Conservation (phyloP, 2,113 vertebrate species). For the Semnopithecus entellus region DNA sequence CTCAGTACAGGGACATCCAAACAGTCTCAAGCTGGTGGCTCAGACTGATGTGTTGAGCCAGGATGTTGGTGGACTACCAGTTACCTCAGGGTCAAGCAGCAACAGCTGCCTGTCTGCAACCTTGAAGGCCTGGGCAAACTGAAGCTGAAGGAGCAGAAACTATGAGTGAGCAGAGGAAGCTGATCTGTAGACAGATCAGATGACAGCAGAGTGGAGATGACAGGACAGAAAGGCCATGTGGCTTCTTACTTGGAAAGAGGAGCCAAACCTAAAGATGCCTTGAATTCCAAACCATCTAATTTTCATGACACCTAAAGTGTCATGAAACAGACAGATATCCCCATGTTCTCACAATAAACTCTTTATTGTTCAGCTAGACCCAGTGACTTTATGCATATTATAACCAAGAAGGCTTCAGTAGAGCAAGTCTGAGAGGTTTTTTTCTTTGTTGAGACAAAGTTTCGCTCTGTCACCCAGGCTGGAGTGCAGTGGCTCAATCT, state of each 20-base stretch:
- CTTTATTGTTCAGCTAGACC: background rate
- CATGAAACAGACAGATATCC: background rate
- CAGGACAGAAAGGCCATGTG: background rate
- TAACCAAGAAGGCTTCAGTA: background rate
- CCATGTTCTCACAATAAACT: background rate
- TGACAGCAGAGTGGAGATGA: background rate
- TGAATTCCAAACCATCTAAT: background rate
- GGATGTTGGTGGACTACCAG: background rate
- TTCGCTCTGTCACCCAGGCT: too few species aligned
- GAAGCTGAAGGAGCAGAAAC: background rate
- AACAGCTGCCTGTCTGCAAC: background rate
- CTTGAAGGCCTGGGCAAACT: background rate
- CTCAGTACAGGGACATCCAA: background rate
- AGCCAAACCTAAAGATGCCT: background rate
- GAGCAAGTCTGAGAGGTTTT: background rate
- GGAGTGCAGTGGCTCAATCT: too few species aligned
- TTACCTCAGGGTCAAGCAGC: background rate
- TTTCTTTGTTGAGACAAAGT: too few species aligned
- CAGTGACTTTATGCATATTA: background rate
- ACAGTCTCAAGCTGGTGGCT: background rate
- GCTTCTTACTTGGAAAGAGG: constrained; percentile 8
- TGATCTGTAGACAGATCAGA: background rate
- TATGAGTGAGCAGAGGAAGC: background rate
- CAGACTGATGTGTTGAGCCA: background rate
- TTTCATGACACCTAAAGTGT: background rate